These are phyloP conservation scores for Thaleichthys pacificus DNA, from an alignment of 2,797 vertebrate genomes.

Conservation along the genomic window DNA sequence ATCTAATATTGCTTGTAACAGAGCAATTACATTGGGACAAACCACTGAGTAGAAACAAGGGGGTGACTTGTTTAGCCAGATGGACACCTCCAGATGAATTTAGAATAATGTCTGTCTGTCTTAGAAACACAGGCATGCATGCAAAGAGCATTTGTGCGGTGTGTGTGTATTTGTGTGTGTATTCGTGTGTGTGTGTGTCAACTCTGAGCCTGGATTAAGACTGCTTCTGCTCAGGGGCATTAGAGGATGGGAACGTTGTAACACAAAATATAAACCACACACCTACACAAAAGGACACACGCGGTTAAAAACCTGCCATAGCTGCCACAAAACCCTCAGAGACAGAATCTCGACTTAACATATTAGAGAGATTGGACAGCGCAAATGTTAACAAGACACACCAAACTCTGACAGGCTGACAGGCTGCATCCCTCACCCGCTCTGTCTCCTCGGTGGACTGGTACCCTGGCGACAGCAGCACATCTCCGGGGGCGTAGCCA, in stretches of 20 bases:
- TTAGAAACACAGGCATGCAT: background rate
- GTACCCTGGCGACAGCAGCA: slow-evolving; percentile 73
- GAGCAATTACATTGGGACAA: background rate
- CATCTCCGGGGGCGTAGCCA: slow-evolving; percentile 67
- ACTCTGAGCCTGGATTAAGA: background rate
- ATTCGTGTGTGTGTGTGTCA: slow-evolving; percentile 2
- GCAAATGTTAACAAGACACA: too few relatives aligned
- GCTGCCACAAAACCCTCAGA: background rate
- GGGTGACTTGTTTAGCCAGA: background rate
- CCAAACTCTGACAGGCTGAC: background rate
- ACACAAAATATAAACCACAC: background rate
- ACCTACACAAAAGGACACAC: background rate
- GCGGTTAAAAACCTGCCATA: background rate
- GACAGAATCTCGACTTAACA: too few relatives aligned
- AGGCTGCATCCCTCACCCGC: slow-evolving; percentile 76
- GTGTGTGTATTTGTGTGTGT: background rate
- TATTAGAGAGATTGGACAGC: too few relatives aligned
- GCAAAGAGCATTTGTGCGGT: background rate
- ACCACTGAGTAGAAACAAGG: background rate
- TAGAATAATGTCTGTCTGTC: background rate
- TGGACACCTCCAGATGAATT: background rate
- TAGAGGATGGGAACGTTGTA: background rate
- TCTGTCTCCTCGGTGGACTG: slow-evolving; percentile 85
- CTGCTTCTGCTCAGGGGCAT: background rate
- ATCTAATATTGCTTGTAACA: background rate